These are phyloP conservation scores for Phoxinus phoxinus DNA, from an alignment of 2,113 vertebrate genomes.

Conservation along the genomic window DNA sequence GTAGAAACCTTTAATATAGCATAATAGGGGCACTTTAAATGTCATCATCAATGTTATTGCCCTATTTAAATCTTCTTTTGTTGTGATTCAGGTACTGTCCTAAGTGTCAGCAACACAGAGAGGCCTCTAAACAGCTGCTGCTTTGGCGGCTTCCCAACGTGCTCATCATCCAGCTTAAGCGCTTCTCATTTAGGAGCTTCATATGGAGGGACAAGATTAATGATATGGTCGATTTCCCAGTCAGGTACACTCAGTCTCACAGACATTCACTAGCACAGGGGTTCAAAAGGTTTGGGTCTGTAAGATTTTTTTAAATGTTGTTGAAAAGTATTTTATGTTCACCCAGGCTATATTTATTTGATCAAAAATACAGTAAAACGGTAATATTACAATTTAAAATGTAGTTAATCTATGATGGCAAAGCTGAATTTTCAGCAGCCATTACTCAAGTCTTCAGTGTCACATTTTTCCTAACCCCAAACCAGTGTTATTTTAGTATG, in stretches of 20 bases:
- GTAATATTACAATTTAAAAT: neutral
- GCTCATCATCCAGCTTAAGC: constrained; percentile 97
- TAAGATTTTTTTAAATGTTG: neutral
- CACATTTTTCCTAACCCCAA: too few species aligned
- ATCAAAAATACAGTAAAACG: neutral
- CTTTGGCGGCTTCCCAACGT: constrained; percentile 95
- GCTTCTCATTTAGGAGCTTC: constrained; percentile 98
- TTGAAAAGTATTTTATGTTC: neutral
- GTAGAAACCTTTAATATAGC: too few species aligned
- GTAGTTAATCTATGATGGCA: neutral
- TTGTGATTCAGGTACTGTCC: constrained; percentile 88
- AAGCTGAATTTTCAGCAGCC: neutral
- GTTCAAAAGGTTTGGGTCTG: neutral
- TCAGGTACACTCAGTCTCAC: constrained; percentile 79
- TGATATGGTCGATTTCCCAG: constrained; percentile 97
- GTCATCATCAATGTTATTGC: neutral
- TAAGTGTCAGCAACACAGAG: constrained; percentile 95
- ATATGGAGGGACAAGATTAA: constrained; percentile 99
- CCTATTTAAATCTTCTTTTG: neutral
- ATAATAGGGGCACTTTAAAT: neutral
- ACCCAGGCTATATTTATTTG: neutral
- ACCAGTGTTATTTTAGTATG: neutral
- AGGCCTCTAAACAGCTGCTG: constrained; percentile 95
- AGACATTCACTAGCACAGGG: neutral
- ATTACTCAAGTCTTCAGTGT: neutral